Evolutionary conservation across 1,140 invertebrate species (phyloP), one percentile per base, ranked within the genome.

Genomic region (Drosophila ogumai): DNA sequence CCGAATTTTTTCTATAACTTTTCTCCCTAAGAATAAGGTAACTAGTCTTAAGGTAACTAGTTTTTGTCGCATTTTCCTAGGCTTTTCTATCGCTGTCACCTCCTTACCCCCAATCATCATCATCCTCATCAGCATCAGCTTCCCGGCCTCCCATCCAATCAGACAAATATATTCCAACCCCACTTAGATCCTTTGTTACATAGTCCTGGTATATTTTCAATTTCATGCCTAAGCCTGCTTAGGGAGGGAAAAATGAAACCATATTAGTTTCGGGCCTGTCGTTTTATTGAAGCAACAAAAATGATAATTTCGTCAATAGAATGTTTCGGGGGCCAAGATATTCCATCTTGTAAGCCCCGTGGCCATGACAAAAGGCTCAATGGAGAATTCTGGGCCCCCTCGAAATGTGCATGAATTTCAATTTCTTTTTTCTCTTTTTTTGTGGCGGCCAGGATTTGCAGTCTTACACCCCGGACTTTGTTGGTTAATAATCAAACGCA

Each of bases 231-330:
- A 86, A 86, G 82, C 75, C 82, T 44, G 81, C 81, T 84, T 75
- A 73, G 54, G 40, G 17, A 43, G 34, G 32, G 34, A 49, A 50
- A 68, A 74, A 40, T 49, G 52, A 56, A 61, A 58, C 67, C 61
- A 77, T 84, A 88, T 88, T 86, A 90, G 84, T 84, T 88, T 90
- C 76, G 65, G 84, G 67, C 77, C 82, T 87, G 84, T 84, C 85
- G 87, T 90, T 88, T 90, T 74, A 90, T 90, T 90, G 85, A 90
- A 81, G 85, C 76, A 90, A 90, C 85, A 84, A 65, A 88, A 88
- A 88, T 88, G 80, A 88, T 90, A 88, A 88, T 90, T 88, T 81
- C 58, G 68, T 90, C 84, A 81, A 90, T 78, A 90, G 68, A 77
- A 87, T 56, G 67, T 28, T 47, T 32, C n/a, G 19, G 36, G 63